Base-by-base conservation (phyloP, 2,888 invertebrate genomes). In the Cephalotes varians region DNA sequence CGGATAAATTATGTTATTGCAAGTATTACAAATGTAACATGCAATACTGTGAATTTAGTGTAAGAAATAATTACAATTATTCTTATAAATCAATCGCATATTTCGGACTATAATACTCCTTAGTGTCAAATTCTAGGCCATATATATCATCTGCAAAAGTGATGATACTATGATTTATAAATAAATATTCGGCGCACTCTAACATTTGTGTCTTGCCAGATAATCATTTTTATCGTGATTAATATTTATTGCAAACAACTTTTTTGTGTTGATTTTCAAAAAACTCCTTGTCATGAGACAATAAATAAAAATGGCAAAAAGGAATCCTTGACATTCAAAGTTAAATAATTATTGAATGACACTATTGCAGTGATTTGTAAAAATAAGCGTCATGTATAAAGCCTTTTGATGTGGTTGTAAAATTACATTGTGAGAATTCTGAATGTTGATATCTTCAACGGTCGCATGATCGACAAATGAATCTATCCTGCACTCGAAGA, bases 141-240 rank as follows among this genome's bases (percentile, higher is more conserved):
- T 83, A 76, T 71, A 80, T 83, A n/a, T n/a, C 85, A 85, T 80
- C 80, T 15, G 60, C 58, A 74, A 80, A 80, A 81, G 64, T 83
- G 83, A 85, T 80, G 62, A 62, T 83, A 74, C 74, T 67, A 60
- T 69, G 56, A 81, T 71, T 81, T 85, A 85, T 85, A 85, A 85
- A 85, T 83, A 83, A 83, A 71, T 49, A 64, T 34, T n/a, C 60
- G n/a, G 37, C 18, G 15, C 18, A 28, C 25, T 25, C 15, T 49
- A 47, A 56, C n/a, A 21, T 51, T 37, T 28, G 40, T 76, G 40
- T 25, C 15, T 65, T 67, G 79, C 31, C 65, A 79, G 37, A 64
- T 56, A 58, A 79, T 81, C 77, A 56, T 47, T 74, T 62, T 18
- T 21, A 65, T 76, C 58, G n/a, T 31, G 62, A 76, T 76, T 64